Evolutionary conservation across 2,888 invertebrate species (phyloP).

Genomic region (Pomacea canaliculata): DNA sequence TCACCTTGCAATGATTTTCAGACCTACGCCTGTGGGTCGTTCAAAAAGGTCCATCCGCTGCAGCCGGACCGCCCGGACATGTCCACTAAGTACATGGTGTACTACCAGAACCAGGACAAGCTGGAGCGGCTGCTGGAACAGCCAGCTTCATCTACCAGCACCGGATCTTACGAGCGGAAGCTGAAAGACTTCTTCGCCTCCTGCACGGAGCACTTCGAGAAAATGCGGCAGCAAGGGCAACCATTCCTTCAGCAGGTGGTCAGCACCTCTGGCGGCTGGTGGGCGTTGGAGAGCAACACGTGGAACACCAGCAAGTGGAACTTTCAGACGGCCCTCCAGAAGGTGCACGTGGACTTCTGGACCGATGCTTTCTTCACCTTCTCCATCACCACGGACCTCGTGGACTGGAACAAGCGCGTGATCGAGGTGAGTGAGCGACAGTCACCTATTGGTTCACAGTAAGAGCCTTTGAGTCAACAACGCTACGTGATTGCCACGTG

Average conservation of each 20-base stretch:
- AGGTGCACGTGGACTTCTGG: conserved; percentile 56
- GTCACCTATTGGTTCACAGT: too few relatives aligned
- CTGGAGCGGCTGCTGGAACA: conserved; percentile 41
- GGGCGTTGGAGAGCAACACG: conserved; percentile 42
- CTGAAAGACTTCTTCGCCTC: conserved; percentile 75
- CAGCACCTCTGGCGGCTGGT: conserved; percentile 53
- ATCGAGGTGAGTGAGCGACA: conserved; percentile 43
- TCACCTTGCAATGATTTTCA: conserved; percentile 72
- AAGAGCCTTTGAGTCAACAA: too few relatives aligned
- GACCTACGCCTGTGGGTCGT: conserved; percentile 71
- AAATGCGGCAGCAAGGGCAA: conserved; percentile 45
- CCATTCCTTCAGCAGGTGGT: conserved; percentile 49
- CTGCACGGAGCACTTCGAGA: conserved; percentile 70
- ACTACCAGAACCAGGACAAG: conserved; percentile 49
- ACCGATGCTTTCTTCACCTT: conserved; percentile 54
- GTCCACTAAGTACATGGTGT: conserved; percentile 45
- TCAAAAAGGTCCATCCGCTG: conserved; percentile 65
- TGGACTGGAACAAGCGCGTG: conserved; percentile 39
- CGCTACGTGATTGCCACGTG: too few relatives aligned
- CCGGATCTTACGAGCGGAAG: conserved; percentile 71
- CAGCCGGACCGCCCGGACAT: conserved; percentile 38
- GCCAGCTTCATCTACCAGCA: conserved; percentile 24
- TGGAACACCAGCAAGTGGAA: conserved; percentile 38
- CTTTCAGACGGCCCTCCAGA: conserved; percentile 44
- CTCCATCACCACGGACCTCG: conserved; percentile 42